phyloP scores from a whole-genome alignment of 2,888 invertebrate species.

The Sarcophaga subvicina region DNA sequence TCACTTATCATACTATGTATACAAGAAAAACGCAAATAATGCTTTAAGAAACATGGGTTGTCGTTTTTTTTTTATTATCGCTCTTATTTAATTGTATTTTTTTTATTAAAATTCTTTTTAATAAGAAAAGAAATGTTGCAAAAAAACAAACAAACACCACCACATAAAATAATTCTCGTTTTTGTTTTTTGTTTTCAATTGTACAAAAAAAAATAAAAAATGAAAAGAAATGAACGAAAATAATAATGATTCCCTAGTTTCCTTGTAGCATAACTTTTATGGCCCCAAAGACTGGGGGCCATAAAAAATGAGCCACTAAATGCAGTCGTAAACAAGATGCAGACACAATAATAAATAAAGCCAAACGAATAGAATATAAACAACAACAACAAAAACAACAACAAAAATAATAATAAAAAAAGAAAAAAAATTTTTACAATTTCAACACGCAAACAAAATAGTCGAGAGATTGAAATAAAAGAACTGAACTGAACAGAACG shows the following conservation, averaged over 20 bases:
- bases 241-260: background rate
- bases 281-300: background rate
- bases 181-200: background rate
- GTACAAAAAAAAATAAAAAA: no score
- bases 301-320: constrained; percentile 16
- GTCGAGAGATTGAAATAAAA: constrained; percentile 1
- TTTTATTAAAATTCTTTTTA: no score
- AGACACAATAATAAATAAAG: constrained; percentile 29
- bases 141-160: background rate
- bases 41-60: no score
- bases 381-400: background rate
- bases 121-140: no score
- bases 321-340: constrained; percentile 13
- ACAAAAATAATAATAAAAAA: constrained; percentile 20
- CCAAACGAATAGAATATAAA: background rate
- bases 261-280: background rate
- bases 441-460: constrained; percentile 59
- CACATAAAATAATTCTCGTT: background rate
- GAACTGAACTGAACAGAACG: background rate
- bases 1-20: no score
- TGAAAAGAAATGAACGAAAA: background rate
- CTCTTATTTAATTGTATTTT: no score
- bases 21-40: no score
- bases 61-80: no score
- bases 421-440: constrained; percentile 37